Evolutionary conservation across 2,888 invertebrate genomes (phyloP), one percentile per base, ranked within the genome.

Genomic region (Amorpha juglandis): DNA sequence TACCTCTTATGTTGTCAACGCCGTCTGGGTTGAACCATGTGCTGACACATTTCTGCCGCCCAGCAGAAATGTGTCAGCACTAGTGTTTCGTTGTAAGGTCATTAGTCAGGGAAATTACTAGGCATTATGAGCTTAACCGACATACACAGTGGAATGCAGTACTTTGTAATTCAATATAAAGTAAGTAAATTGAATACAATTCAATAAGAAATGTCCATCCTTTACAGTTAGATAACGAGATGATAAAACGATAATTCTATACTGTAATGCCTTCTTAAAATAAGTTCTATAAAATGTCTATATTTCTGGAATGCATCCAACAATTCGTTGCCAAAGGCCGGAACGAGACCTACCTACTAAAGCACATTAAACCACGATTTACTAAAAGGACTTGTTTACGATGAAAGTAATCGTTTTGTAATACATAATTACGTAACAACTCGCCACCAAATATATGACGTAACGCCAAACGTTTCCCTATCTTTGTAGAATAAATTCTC

Each of bases 281-380:
- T 64, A 62, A 67, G 53, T 67, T 21, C 19, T 33, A 58, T 74
- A 73, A 77, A 67, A 52, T 71, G 74, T 42, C 58, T 42, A 58
- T 77, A 72, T 71, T 53, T 64, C 76, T 76, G 78, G 80, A 78
- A 76, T 75, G 69, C 67, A 69, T 74, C 76, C 78, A 76, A 71
- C 63, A 68, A 65, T 35, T 62, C 68, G 62, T 78, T 79, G 74
- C 73, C 77, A 76, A 74, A 77, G 71, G 65, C 62, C 64, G 55
- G 35, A 6, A 47, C 64, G 48, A 52, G 62, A 63, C 62, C 47
- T 45, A 27, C 62, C 9, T 48, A 63, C 48, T 33, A 63, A 63
- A 27, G n/a, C 62, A 63, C 62, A 48, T 48, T 48, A 48, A n/a
- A 47, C 42, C 45, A 45, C 27, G 45, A 47, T 48, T 58, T 42